Percentiles rank a stretch among this genome's conserved stretches.
Conservation (phyloP, 2,888 invertebrate genomes). For the Habroteleia sp. region DNA sequence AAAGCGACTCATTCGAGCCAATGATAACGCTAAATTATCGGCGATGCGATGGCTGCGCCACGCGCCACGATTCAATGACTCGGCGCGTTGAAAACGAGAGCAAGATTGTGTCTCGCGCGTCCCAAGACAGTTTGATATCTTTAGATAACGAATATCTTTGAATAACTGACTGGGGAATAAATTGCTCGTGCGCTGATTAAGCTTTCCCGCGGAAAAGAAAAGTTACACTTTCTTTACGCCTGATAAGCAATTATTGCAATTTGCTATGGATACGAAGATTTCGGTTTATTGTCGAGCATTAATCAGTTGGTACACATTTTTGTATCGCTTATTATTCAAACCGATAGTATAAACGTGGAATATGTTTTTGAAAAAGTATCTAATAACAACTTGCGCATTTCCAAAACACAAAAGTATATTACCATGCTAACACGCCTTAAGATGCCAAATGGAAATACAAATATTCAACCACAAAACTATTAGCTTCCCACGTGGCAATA, state of each 20-base stretch:
- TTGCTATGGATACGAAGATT: slow-evolving; percentile 15
- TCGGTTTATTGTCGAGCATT: slow-evolving; percentile 3
- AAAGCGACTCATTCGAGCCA: slow-evolving; percentile 1
- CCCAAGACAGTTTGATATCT: slow-evolving; percentile 9
- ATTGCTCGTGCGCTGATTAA: background rate
- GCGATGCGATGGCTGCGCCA: background rate
- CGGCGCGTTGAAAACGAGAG: slow-evolving; percentile 22
- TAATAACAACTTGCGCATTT: too few relatives aligned
- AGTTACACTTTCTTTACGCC: slow-evolving; percentile 22
- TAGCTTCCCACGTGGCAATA: too few relatives aligned
- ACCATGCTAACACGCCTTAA: too few relatives aligned
- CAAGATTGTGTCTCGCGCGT: slow-evolving; percentile 23
- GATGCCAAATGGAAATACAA: too few relatives aligned
- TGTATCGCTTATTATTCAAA: too few relatives aligned
- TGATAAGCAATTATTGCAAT: slow-evolving; percentile 17
- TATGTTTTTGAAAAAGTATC: too few relatives aligned
- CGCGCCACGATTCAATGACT: background rate
- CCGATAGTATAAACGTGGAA: too few relatives aligned
- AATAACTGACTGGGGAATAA: slow-evolving; percentile 2
- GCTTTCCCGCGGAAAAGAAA: slow-evolving; percentile 8
- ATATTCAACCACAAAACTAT: too few relatives aligned
- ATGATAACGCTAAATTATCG: slow-evolving; percentile 26
- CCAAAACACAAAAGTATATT: too few relatives aligned
- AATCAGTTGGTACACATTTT: slow-evolving; percentile 2
- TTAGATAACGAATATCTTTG: slow-evolving; percentile 11